Percentiles rank a stretch among this genome's conserved stretches.
Conservation (phyloP, 2,888 invertebrate genomes). For the Ditylenchus weischeri region DNA sequence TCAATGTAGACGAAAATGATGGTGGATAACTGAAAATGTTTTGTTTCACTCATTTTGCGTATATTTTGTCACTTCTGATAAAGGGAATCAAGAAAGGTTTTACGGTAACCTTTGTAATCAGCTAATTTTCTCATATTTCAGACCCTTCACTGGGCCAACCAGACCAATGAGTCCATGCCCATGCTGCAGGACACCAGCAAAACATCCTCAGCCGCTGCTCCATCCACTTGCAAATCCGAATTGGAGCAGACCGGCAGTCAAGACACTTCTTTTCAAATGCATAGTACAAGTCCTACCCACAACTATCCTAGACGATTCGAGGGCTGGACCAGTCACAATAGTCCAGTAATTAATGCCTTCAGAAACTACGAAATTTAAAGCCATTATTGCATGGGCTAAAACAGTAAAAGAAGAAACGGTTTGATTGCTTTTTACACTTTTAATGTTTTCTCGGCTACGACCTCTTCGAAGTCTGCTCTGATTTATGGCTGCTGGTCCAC, state of each 20-base stretch:
- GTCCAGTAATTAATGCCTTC: conserved; percentile 32
- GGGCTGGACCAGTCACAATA: conserved; percentile 34
- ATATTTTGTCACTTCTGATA: too few species aligned
- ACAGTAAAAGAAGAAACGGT: not conserved
- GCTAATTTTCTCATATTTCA: conserved; percentile 15
- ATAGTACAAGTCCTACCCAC: too few species aligned
- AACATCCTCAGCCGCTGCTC: conserved; percentile 13
- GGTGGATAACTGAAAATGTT: too few species aligned
- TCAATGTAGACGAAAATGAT: too few species aligned
- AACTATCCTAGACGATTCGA: conserved; percentile 11
- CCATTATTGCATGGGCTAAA: not conserved
- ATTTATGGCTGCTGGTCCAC: too few species aligned
- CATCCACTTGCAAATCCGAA: conserved; percentile 15
- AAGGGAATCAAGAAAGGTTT: too few species aligned
- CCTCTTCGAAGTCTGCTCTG: too few species aligned
- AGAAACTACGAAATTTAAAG: conserved; percentile 35
- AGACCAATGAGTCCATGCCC: not conserved
- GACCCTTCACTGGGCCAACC: conserved; percentile 45
- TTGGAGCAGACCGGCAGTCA: not conserved
- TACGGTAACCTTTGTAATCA: too few species aligned
- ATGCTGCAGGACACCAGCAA: conserved; percentile 14
- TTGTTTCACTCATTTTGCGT: too few species aligned
- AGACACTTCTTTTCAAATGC: not conserved
- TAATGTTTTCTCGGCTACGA: too few species aligned
- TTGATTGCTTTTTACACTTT: too few species aligned